These are phyloP conservation scores for Spinibarbus caldwelli DNA, from an alignment of 2,797 vertebrate species.

Conservation along the genomic window DNA sequence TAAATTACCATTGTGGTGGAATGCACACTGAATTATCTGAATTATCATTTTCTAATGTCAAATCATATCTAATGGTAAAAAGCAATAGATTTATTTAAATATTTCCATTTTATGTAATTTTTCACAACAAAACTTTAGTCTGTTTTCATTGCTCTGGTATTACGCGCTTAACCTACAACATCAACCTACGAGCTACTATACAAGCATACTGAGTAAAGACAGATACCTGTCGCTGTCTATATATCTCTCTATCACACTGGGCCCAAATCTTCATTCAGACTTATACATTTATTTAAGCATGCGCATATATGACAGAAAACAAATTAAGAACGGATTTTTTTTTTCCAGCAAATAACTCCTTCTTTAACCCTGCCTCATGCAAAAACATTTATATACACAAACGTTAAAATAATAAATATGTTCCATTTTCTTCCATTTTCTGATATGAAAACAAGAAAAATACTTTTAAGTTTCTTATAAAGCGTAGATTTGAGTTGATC, in stretches of 20 bases:
- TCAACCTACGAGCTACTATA: neutral
- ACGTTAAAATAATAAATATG: neutral
- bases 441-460: neutral
- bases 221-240: constrained; percentile 1
- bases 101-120: neutral
- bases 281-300: neutral
- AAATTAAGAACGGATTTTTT: neutral
- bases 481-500: neutral
- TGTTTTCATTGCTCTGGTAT: neutral
- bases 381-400: neutral
- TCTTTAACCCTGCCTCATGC: neutral
- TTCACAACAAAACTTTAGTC: neutral
- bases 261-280: neutral
- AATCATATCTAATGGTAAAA: neutral
- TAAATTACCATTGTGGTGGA: neutral
- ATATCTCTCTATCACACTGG: neutral
- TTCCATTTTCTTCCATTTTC: neutral
- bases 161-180: neutral
- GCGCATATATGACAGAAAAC: neutral
- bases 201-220: neutral
- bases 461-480: neutral
- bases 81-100: neutral
- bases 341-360: neutral
- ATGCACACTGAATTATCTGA: neutral
- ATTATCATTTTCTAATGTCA: neutral